Evolutionary conservation across 2,113 vertebrate genomes (phyloP).

Genomic region (Gallinago jamesoni): DNA sequence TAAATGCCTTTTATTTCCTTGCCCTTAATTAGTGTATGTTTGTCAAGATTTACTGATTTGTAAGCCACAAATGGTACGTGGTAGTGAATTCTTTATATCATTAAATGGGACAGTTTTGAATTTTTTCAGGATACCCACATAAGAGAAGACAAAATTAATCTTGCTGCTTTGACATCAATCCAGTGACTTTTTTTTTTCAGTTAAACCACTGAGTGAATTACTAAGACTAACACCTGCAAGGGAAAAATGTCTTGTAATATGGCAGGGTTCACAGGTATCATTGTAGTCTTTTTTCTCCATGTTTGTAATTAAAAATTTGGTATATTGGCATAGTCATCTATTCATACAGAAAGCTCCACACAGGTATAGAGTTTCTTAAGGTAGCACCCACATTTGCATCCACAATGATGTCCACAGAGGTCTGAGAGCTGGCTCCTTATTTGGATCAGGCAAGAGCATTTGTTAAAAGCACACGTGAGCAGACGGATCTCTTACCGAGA

Average conservation of each 20-base stretch:
- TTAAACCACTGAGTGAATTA: background rate
- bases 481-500: conserved; percentile 67
- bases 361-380: background rate
- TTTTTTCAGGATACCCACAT: background rate
- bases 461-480: conserved; percentile 26
- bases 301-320: background rate
- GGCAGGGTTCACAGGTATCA: background rate
- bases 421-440: background rate
- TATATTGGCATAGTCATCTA: background rate
- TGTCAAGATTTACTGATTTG: conserved; percentile 46
- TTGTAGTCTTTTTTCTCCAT: background rate
- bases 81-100: conserved; percentile 29
- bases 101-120: conserved; percentile 13
- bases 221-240: background rate
- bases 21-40: conserved; percentile 67
- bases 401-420: background rate
- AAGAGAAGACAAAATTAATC: background rate
- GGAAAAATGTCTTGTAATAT: background rate
- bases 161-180: background rate
- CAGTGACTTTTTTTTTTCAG: background rate
- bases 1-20: conserved; percentile 59
- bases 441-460: background rate
- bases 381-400: background rate
- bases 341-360: background rate
- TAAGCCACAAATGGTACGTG: background rate